These are phyloP conservation scores for Arctia plantaginis DNA, from an alignment of 2,888 invertebrate species.

Conservation along the genomic window DNA sequence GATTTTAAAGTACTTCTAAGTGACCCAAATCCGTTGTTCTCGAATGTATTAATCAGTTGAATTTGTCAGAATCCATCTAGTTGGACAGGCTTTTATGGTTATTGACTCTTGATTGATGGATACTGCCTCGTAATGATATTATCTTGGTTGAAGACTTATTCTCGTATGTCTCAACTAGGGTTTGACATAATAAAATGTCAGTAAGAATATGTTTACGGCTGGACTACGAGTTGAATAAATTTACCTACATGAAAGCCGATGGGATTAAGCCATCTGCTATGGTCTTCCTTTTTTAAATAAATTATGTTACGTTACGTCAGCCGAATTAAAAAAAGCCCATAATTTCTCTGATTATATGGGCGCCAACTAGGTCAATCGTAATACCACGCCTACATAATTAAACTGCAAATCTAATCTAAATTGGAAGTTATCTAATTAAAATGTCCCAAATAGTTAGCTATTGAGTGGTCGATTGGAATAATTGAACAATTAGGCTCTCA, in stretches of 20 bases:
- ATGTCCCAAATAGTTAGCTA: conserved; percentile 45
- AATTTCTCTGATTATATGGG: neutral
- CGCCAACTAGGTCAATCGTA: conserved; percentile 13
- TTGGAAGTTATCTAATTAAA: conserved; percentile 48
- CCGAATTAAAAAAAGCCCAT: neutral
- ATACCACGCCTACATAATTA: conserved; percentile 40
- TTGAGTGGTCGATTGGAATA: conserved; percentile 48
- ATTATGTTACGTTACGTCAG: neutral
- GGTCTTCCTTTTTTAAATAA: neutral
- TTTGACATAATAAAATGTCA: neutral
- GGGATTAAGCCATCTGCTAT: neutral
- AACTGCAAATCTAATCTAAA: conserved; percentile 38
- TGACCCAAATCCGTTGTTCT: neutral
- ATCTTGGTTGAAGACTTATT: neutral
- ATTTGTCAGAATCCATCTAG: neutral
- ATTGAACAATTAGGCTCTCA: conserved; percentile 46
- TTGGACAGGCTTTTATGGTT: neutral
- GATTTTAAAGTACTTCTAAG: neutral
- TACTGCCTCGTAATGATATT: conserved; percentile 5
- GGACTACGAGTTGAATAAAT: too few relatives aligned
- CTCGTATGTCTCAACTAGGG: neutral
- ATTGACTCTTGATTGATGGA: conserved; percentile 7
- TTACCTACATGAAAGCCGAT: too few relatives aligned
- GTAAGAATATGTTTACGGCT: neutral
- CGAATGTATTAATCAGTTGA: neutral